Percentiles rank a stretch among this genome's conserved stretches.
These are phyloP conservation scores for Nothobranchius furzeri DNA, from an alignment of 2,113 vertebrate genomes.

Conservation along the genomic window DNA sequence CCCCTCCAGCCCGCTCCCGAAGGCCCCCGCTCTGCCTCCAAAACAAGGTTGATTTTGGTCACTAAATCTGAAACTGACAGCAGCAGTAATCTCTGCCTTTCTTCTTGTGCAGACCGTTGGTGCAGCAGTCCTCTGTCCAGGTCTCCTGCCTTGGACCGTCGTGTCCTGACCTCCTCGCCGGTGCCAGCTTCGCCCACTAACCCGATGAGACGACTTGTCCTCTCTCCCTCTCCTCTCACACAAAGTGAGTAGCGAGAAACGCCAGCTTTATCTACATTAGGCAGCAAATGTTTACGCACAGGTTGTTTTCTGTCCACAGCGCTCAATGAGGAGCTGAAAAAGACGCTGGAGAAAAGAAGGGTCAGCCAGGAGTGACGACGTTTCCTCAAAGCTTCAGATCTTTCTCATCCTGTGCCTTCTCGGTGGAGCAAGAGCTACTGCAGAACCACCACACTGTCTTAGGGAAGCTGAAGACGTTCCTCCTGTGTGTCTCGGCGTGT, in stretches of 20 bases:
- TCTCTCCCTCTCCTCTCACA: conserved; percentile 78
- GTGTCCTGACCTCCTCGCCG: conserved; percentile 71
- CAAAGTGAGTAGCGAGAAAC: conserved; percentile 67
- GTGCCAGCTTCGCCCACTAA: conserved; percentile 80
- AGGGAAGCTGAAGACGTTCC: conserved; percentile 1
- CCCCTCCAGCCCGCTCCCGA: conserved; percentile 64
- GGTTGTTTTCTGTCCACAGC: conserved; percentile 47
- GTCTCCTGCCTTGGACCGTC: conserved; percentile 70
- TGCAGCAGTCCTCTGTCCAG: conserved; percentile 64
- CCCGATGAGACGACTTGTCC: conserved; percentile 79
- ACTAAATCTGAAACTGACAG: background rate
- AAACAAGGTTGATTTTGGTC: conserved; percentile 73
- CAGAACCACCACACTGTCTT: conserved; percentile 24
- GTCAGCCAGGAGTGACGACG: conserved; percentile 74
- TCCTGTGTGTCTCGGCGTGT: conserved; percentile 8
- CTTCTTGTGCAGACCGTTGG: conserved; percentile 64
- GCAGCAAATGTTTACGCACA: background rate
- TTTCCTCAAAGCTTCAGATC: conserved; percentile 38
- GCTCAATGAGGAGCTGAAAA: conserved; percentile 79
- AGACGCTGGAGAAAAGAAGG: conserved; percentile 79
- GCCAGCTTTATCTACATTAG: background rate
- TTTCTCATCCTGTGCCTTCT: conserved; percentile 75
- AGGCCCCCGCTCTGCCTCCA: conserved; percentile 72
- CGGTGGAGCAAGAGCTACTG: conserved; percentile 51
- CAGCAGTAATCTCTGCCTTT: background rate